Percentiles rank a stretch among this genome's conserved stretches.
phyloP scores from a whole-genome alignment of 2,113 vertebrate species.

The human (Homo sapiens) region GRCh38 chr2:232569001-232569500 shows the following conservation, averaged over 20 bases:
- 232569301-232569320: conserved; percentile 52
- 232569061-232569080: conserved; percentile 79
- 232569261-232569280: conserved; percentile 36
- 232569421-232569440: background rate
- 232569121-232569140: conserved; percentile 75
- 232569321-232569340: conserved; percentile 10
- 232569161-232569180: conserved; percentile 74
- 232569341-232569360: background rate
- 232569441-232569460: conserved; percentile 5
- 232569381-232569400: background rate
- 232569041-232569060: conserved; percentile 71
- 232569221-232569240: conserved; percentile 72
- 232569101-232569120: conserved; percentile 81
- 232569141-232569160: conserved; percentile 72
- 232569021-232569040: conserved; percentile 66
- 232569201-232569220: conserved; percentile 75
- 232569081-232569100: conserved; percentile 72
- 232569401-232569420: conserved; percentile 46
- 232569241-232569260: conserved; percentile 66
- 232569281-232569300: conserved; percentile 61
- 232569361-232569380: conserved; percentile 12
- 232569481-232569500: conserved; percentile 15
- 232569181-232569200: conserved; percentile 79
- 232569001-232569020: conserved; percentile 80
- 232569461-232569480: background rate